Percentiles rank a stretch among this genome's conserved stretches.
phyloP scores from a whole-genome alignment of 2,888 invertebrate species.

The Gortyna flavago region DNA sequence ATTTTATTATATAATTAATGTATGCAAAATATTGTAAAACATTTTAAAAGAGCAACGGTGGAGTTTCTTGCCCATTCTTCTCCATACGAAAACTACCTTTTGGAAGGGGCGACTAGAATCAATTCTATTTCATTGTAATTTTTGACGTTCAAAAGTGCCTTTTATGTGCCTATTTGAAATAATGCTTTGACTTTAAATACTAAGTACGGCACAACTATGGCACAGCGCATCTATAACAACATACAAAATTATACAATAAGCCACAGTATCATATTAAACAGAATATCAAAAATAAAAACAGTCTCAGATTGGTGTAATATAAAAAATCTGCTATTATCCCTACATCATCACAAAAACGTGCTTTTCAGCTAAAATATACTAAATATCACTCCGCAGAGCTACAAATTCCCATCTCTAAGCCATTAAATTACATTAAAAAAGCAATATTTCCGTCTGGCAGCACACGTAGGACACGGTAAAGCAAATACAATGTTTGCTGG shows the following conservation, averaged over 20 bases:
- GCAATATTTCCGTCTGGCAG: conserved; percentile 55
- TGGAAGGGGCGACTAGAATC: too few species aligned
- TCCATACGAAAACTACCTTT: too few species aligned
- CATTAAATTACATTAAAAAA: conserved; percentile 58
- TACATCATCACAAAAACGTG: neutral
- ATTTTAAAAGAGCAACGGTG: too few species aligned
- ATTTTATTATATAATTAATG: too few species aligned
- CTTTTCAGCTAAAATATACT: conserved; percentile 11
- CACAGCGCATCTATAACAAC: neutral
- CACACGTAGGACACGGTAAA: conserved; percentile 68
- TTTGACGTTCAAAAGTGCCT: too few species aligned
- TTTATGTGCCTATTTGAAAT: too few species aligned
- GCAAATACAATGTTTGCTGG: conserved; percentile 79
- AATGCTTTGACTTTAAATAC: too few species aligned
- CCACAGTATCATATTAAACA: neutral
- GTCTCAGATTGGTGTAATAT: neutral
- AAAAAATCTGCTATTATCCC: neutral
- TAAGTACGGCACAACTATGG: too few species aligned
- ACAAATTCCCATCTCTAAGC: conserved; percentile 32
- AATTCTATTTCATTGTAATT: too few species aligned
- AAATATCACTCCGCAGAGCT: conserved; percentile 28
- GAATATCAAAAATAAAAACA: neutral
- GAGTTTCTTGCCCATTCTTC: too few species aligned
- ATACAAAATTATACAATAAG: neutral
- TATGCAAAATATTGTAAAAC: too few species aligned